These are phyloP conservation scores for Rotaria socialis DNA, from an alignment of 2,888 invertebrate genomes.

Conservation along the genomic window DNA sequence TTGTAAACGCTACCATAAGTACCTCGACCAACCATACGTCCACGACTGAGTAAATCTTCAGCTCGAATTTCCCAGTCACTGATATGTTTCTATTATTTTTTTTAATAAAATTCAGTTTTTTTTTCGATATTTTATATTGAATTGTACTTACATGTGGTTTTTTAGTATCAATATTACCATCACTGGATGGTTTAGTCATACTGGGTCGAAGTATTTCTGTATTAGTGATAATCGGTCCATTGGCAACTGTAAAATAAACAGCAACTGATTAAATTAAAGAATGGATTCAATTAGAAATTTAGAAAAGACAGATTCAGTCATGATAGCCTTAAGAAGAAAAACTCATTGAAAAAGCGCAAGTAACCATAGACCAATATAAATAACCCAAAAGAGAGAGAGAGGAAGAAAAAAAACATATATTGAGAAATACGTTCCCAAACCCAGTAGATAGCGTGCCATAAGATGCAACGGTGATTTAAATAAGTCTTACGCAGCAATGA, in stretches of 20 bases:
- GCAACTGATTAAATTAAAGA: background rate
- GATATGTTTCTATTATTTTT: background rate
- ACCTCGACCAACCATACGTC: slow-evolving; percentile 24
- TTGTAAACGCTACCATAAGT: slow-evolving; percentile 19
- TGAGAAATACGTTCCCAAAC: background rate
- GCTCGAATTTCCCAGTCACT: slow-evolving; percentile 35
- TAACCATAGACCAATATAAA: background rate
- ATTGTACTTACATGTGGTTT: background rate
- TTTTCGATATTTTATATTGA: too few relatives aligned
- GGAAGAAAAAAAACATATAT: background rate
- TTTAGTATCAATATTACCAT: background rate
- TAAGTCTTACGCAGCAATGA: slow-evolving; percentile 4
- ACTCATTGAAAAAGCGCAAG: background rate
- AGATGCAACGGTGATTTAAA: background rate
- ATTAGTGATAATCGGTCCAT: background rate
- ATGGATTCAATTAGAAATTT: too few relatives aligned
- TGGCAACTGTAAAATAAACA: background rate
- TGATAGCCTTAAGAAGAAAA: background rate
- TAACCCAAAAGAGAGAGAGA: too few relatives aligned
- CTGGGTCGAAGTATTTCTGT: background rate
- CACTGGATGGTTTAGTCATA: background rate
- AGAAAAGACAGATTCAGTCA: too few relatives aligned
- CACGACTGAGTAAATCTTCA: slow-evolving; percentile 8
- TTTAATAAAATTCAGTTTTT: background rate
- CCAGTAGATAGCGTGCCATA: background rate